Conservation (phyloP, 2,797 vertebrate genomes). For the Myotis pilosus region DNA sequence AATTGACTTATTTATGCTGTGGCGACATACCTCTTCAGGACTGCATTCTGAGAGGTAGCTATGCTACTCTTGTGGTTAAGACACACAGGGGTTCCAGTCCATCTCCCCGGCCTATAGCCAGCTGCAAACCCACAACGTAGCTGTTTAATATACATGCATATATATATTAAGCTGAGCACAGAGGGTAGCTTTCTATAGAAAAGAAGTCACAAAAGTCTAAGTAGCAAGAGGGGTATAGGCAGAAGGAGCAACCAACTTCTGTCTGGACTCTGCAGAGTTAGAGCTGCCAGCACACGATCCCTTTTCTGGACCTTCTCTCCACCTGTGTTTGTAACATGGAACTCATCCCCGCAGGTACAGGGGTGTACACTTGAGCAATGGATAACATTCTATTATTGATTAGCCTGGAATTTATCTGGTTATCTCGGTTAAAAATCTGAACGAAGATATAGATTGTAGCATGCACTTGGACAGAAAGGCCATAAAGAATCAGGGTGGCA, state of each 20-base stretch:
- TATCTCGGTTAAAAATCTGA: slow-evolving; percentile 22
- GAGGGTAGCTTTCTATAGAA: slow-evolving; percentile 34
- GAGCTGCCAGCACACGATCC: background rate
- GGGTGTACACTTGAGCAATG: background rate
- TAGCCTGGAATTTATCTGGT: background rate
- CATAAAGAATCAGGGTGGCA: background rate
- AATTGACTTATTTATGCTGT: background rate
- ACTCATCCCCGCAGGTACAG: background rate
- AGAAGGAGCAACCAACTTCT: slow-evolving; percentile 3
- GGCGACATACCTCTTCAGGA: background rate
- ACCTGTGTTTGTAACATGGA: background rate
- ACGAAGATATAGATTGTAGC: slow-evolving; percentile 3
- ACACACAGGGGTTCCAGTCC: background rate
- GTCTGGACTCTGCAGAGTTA: background rate
- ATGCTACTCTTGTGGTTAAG: slow-evolving; percentile 18
- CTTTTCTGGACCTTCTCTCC: background rate
- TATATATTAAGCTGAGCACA: background rate
- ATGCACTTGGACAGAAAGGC: background rate
- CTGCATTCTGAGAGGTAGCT: slow-evolving; percentile 21
- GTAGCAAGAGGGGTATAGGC: background rate
- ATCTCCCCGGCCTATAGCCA: background rate
- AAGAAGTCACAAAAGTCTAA: slow-evolving; percentile 29
- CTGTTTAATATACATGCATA: slow-evolving; percentile 37
- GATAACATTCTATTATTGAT: background rate
- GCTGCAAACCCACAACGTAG: slow-evolving; percentile 7